phyloP scores from a whole-genome alignment of 2,888 invertebrate genomes.

The Carterocephalus palaemon region DNA sequence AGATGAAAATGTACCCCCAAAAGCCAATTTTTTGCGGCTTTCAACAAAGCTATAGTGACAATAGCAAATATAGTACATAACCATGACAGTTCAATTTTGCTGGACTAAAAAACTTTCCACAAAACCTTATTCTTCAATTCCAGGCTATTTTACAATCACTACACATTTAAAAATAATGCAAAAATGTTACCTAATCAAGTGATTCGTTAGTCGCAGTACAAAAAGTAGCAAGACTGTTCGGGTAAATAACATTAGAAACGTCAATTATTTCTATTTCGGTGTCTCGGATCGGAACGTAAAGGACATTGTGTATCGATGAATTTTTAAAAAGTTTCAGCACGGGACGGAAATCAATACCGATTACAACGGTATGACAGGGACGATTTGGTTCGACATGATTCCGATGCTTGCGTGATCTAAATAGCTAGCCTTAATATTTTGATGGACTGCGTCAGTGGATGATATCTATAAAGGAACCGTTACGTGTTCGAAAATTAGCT shows the following conservation, averaged over 20 bases:
- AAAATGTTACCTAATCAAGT: background rate
- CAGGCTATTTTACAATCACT: no score
- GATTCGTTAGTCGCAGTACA: background rate
- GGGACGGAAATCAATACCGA: slow-evolving; percentile 74
- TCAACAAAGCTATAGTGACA: no score
- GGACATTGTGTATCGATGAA: slow-evolving; percentile 64
- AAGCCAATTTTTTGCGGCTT: no score
- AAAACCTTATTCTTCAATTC: no score
- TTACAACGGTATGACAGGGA: slow-evolving; percentile 54
- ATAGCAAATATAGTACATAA: no score
- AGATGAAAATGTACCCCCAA: no score
- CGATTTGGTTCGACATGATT: slow-evolving; percentile 37
- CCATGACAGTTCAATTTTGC: no score
- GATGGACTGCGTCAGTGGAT: slow-evolving; percentile 21
- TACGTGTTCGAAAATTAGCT: no score
- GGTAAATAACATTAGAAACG: slow-evolving; percentile 6
- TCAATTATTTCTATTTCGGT: slow-evolving; percentile 6
- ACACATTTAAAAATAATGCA: no score
- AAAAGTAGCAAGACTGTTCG: background rate
- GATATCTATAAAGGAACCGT: no score
- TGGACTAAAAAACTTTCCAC: no score
- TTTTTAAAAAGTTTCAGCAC: slow-evolving; percentile 69
- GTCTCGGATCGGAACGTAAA: slow-evolving; percentile 54
- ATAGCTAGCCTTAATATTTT: slow-evolving; percentile 17
- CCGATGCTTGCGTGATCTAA: slow-evolving; percentile 28